Base-by-base conservation (phyloP, 2,113 vertebrate genomes). In the Thryonomys swinderianus region DNA sequence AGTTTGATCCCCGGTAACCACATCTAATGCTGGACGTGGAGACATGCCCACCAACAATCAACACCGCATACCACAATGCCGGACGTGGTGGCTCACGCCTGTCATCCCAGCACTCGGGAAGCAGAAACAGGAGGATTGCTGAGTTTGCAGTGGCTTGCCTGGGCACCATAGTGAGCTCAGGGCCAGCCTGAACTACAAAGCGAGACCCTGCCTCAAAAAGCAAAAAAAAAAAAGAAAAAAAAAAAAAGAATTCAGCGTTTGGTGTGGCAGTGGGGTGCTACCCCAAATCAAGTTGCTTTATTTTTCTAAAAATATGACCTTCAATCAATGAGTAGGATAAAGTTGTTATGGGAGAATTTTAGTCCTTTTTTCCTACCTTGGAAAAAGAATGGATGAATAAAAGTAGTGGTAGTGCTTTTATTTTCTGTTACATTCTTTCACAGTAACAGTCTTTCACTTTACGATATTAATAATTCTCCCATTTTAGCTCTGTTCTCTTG, bases 301-400 rank as follows among this genome's bases (percentile, higher is more conserved):
- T 14, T 79, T 88, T 90, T 85, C 86, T 87, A 48, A 81, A 95
- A 95, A 23, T 76, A 12, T 82, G 5, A 59, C 7, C 62, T 10
- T 6, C 16, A 34, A 8, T 21, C 23, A 61, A 13, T 64, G 40
- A 48, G 66, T 85, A 76, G 62, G 34, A 32, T 83, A 23, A 14
- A 88, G 32, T 45, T 93, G 16, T 59, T 90, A 55, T 73, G 20
- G 57, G 27, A 76, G 37, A 21, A 80, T 82, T 16, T 84, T 67
- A 94, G 6, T 62, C 51, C 67, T 53, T 81, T 32, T 84, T 83
- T 59, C 76, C 53, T 80, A 9, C n/a, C 92, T 16, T 92, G 20
- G n/a, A 37, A 69, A 86, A 90, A 76, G 42, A 8, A 30, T 85
- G 37, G 10, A 2, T 59, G 40, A 87, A 66, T 95, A 42, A 79